Evolutionary conservation across 1,140 invertebrate species (phyloP).

Genomic region (Colletes latitarsis): DNA sequence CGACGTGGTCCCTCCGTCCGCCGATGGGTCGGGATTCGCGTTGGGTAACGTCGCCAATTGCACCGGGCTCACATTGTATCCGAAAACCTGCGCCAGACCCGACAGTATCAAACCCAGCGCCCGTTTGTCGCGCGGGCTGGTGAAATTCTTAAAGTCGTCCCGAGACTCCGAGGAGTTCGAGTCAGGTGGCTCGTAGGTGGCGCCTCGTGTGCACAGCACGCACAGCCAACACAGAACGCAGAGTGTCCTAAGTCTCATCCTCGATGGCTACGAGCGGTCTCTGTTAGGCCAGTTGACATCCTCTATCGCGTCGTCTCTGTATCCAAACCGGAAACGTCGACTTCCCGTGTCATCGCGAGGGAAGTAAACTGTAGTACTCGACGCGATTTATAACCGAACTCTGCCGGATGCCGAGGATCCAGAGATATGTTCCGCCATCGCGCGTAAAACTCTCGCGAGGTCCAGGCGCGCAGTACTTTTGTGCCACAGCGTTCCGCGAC

Average conservation of each 20-base stretch:
- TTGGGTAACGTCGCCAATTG: conserved; percentile 73
- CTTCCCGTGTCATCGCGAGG: no score
- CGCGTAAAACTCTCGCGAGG: not conserved
- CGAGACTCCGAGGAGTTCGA: not conserved
- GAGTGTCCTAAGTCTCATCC: conserved; percentile 26
- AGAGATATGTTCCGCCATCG: not conserved
- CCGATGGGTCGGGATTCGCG: conserved; percentile 39
- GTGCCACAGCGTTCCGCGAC: not conserved
- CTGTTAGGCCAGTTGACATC: not conserved
- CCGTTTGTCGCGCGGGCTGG: conserved; percentile 69
- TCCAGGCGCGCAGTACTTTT: conserved; percentile 6
- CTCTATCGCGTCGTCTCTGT: no score
- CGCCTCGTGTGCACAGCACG: not conserved
- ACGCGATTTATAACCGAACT: no score
- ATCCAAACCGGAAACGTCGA: no score
- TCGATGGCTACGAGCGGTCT: not conserved
- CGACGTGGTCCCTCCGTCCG: not conserved
- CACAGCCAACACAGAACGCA: conserved; percentile 35
- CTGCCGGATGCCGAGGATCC: not conserved
- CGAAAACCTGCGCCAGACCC: conserved; percentile 75
- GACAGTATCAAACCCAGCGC: conserved; percentile 75
- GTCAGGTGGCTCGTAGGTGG: not conserved
- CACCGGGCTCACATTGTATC: conserved; percentile 71
- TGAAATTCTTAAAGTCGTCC: not conserved
- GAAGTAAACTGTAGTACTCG: no score